Evolutionary conservation across 2,888 invertebrate species (phyloP), one percentile per base, ranked within the genome.

Genomic region (Xanthia togata): DNA sequence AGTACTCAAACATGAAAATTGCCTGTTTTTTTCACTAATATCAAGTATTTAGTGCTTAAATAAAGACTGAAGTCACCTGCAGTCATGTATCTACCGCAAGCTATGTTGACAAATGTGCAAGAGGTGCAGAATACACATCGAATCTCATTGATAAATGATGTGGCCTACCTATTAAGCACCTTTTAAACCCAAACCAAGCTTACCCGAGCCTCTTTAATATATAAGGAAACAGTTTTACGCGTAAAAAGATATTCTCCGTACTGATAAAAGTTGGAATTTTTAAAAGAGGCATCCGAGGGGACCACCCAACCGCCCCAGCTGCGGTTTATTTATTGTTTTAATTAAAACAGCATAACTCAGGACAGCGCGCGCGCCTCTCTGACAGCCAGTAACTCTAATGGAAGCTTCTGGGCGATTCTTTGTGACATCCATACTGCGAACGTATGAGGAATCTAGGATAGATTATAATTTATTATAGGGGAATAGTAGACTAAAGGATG

Each of bases 281-380:
- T 89, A 88, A 89, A 93, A 90, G 90, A 92, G 90, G 91, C 91
- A 93, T 91, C 88, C 90, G 89, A 85, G 83, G 88, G 75, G 95
- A 95, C 95, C 95, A 95, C 96, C 95, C 95, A 94, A 86, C 87
- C 87, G 88, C 90, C 87, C 92, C 92, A 90, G 92, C 91, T 91
- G 73, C 81, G 79, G 75, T 85, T 94, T 94, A 95, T 96, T 96
- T 96, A 96, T 95, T 94, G 95, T 94, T 93, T 95, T 96, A 96
- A 96, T 96, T 96, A 96, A 95, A 94, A 94, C 94, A 93, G 93
- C 95, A 95, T 96, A 96, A 95, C 92, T 94, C 93, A 92, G 89
- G 90, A 90, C 87, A 87, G 90, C 89, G 80, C 90, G 92, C 92
- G 93, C 92, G 92, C 91, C 92, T 92, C 88, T 91, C 90, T 91